Conservation (phyloP, 2,888 invertebrate species). For the Pantelozetes paolii region DNA sequence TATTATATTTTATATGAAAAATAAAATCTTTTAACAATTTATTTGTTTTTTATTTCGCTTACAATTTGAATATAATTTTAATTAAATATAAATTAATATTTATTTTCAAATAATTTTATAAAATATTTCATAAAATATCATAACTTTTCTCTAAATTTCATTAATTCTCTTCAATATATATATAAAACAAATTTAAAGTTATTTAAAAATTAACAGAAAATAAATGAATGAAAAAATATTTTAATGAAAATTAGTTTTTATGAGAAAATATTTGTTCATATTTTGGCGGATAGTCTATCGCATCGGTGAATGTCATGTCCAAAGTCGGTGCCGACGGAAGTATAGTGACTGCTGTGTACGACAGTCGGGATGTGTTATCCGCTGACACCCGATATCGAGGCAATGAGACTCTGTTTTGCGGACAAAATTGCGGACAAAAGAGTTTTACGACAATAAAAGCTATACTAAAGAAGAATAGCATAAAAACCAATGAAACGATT, state of each 20-base stretch:
- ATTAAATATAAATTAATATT: too few species aligned
- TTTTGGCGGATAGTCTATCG: background rate
- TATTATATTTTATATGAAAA: too few species aligned
- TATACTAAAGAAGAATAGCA: background rate
- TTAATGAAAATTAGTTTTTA: background rate
- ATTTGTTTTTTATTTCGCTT: too few species aligned
- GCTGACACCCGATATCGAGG: slow-evolving; percentile 3
- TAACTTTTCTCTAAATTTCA: too few species aligned
- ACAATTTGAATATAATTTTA: too few species aligned
- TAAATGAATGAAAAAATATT: background rate
- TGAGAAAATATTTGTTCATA: background rate
- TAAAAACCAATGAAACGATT: background rate
- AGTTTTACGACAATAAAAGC: background rate
- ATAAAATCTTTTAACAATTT: too few species aligned
- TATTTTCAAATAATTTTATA: too few species aligned
- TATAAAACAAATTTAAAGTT: background rate
- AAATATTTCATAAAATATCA: too few species aligned
- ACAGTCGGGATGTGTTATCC: slow-evolving; percentile 18
- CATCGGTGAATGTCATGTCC: background rate
- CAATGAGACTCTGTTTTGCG: background rate
- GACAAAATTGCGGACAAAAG: slow-evolving; percentile 26
- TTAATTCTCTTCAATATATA: too few species aligned
- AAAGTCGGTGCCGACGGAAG: background rate
- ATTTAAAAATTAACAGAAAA: background rate
- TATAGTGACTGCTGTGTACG: slow-evolving; percentile 3